A percentile compares a stretch with the other conserved stretches of the same genome.
Conservation (phyloP, 2,888 invertebrate species). For the Pachydiplax longipennis region DNA sequence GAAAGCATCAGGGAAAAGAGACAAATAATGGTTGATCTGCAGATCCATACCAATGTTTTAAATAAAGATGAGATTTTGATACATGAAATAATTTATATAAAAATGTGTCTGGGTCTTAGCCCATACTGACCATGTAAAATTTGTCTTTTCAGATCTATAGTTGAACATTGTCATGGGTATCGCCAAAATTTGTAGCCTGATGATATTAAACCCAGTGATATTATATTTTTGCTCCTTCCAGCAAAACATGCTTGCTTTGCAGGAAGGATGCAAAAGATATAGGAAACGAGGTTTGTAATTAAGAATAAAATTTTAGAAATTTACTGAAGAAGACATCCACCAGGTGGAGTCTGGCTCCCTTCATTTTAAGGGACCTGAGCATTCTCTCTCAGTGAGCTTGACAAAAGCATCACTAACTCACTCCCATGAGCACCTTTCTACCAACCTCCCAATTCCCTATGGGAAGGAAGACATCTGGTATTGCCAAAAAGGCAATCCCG, state of each 20-base stretch:
- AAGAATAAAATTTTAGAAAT: neutral
- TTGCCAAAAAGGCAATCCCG: neutral
- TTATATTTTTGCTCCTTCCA: neutral
- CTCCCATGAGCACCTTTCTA: slow-evolving; percentile 1
- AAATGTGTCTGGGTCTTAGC: neutral
- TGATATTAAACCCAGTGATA: neutral
- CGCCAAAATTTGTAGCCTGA: neutral
- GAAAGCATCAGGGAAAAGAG: neutral
- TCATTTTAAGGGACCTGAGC: slow-evolving; percentile 6
- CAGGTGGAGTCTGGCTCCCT: neutral
- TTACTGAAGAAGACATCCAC: neutral
- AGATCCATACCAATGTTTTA: neutral
- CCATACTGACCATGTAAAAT: neutral
- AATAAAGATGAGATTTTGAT: neutral
- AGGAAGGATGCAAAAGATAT: neutral
- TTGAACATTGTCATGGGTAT: neutral
- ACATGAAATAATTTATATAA: neutral
- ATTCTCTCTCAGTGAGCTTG: neutral
- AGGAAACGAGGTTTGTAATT: neutral
- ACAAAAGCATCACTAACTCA: neutral
- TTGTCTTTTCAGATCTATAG: neutral
- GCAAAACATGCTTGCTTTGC: neutral
- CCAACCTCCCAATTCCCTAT: neutral
- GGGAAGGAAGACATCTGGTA: neutral
- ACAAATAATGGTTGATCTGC: neutral